Evolutionary conservation across 2,888 invertebrate genomes (phyloP).

Genomic region (Noctua pronuba): DNA sequence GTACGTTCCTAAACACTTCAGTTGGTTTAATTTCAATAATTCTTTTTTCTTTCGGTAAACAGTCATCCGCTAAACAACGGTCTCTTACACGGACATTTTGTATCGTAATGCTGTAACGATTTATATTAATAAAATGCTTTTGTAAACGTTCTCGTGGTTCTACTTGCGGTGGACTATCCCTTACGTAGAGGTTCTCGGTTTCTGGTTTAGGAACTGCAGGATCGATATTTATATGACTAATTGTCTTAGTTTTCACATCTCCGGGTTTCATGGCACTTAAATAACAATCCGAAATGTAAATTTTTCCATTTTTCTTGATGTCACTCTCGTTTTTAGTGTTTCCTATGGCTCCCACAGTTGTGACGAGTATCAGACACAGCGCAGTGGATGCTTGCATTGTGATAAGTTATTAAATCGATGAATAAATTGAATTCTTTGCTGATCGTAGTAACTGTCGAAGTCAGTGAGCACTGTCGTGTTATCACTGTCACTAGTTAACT

Average conservation of each 20-base stretch:
- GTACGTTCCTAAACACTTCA: slow-evolving; percentile 13
- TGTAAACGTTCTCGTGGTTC: background rate
- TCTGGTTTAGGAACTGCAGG: background rate
- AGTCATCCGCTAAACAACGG: background rate
- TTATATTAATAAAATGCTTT: slow-evolving; percentile 2
- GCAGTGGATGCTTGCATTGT: slow-evolving; percentile 16
- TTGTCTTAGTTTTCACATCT: background rate
- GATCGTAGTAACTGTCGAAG: background rate
- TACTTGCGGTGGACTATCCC: background rate
- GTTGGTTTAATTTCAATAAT: slow-evolving; percentile 21
- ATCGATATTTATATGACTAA: slow-evolving; percentile 3
- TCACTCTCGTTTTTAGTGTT: background rate
- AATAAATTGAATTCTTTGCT: background rate
- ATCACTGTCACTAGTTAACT: background rate
- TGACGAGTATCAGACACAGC: slow-evolving; percentile 7
- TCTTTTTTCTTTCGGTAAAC: background rate
- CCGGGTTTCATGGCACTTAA: slow-evolving; percentile 7
- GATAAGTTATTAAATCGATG: too few species aligned
- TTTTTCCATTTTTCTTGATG: slow-evolving; percentile 6
- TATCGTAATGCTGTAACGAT: slow-evolving; percentile 9
- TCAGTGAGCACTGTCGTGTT: background rate
- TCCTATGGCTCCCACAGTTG: slow-evolving; percentile 5
- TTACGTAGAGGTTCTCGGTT: background rate
- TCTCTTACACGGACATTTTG: background rate
- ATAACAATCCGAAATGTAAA: slow-evolving; percentile 31